A percentile compares a stretch with the other conserved stretches of the same genome.
Evolutionary conservation across 2,888 invertebrate species (phyloP).

Genomic region (Sarcophaga subvicina): DNA sequence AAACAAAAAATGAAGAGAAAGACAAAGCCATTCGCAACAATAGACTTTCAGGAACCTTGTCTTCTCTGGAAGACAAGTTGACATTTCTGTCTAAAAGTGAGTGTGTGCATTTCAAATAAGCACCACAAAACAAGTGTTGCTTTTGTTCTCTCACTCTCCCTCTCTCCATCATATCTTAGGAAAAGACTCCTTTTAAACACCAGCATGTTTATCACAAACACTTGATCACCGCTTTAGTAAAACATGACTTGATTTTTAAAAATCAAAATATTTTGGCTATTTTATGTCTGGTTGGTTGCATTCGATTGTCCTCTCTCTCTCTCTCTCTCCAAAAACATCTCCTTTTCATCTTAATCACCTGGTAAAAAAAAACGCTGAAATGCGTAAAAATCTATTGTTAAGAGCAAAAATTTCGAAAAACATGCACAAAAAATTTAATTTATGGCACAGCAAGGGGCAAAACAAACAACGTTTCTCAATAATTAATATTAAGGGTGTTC

Average conservation of each 20-base stretch:
- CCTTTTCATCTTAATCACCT: neutral
- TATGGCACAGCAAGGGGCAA: constrained; percentile 64
- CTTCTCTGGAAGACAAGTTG: constrained; percentile 51
- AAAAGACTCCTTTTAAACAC: constrained; percentile 19
- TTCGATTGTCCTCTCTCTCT: neutral
- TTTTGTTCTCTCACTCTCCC: constrained; percentile 1
- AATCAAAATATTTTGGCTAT: constrained; percentile 46
- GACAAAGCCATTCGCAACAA: constrained; percentile 64
- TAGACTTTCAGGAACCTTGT: constrained; percentile 71
- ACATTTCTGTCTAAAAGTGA: constrained; percentile 62
- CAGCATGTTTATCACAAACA: constrained; percentile 52
- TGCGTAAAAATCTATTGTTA: constrained; percentile 14
- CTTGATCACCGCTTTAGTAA: constrained; percentile 50
- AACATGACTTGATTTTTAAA: constrained; percentile 57
- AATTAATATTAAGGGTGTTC: constrained; percentile 5
- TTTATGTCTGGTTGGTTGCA: constrained; percentile 32
- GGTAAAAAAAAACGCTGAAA: constrained; percentile 10
- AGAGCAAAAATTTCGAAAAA: neutral
- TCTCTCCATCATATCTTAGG: neutral
- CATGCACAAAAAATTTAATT: constrained; percentile 59
- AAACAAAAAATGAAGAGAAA: constrained; percentile 16
- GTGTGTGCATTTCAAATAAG: constrained; percentile 41
- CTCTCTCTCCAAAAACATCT: neutral
- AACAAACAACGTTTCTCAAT: constrained; percentile 11
- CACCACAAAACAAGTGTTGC: constrained; percentile 48